A percentile compares a stretch with the other conserved stretches of the same genome.
These are phyloP conservation scores for Pocillopora verrucosa DNA, from an alignment of 64 coral and sea anemone species.

Conservation along the genomic window DNA sequence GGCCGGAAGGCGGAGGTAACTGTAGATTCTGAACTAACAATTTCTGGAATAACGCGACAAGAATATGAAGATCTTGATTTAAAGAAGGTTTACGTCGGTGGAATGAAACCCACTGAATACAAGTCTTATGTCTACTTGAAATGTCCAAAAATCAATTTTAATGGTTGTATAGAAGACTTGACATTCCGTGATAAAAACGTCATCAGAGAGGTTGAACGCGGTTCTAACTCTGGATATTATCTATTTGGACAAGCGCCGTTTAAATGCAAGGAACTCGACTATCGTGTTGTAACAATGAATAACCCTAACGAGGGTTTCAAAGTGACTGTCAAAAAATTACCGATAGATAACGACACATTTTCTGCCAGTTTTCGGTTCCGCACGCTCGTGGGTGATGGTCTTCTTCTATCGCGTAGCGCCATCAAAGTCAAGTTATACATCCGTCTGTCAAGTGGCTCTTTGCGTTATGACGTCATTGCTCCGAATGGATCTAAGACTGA, in stretches of 20 bases:
- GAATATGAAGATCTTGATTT: slow-evolving; percentile 36
- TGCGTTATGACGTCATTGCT: slow-evolving; percentile 46
- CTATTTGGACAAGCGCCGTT: slow-evolving; percentile 34
- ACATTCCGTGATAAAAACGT: slow-evolving; percentile 44
- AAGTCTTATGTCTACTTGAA: background rate
- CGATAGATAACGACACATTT: slow-evolving; percentile 58
- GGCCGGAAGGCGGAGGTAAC: background rate
- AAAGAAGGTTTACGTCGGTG: slow-evolving; percentile 36
- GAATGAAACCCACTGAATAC: background rate
- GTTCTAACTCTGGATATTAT: background rate
- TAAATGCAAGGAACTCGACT: slow-evolving; percentile 53
- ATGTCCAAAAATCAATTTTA: background rate
- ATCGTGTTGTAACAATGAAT: slow-evolving; percentile 48
- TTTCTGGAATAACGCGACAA: slow-evolving; percentile 7
- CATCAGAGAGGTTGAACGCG: background rate
- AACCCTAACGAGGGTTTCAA: slow-evolving; percentile 48
- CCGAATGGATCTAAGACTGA: slow-evolving; percentile 49
- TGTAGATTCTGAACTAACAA: background rate
- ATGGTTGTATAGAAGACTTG: slow-evolving; percentile 37
- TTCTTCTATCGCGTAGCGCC: slow-evolving; percentile 56
- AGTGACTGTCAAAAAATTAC: slow-evolving; percentile 51
- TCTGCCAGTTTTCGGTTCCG: slow-evolving; percentile 76
- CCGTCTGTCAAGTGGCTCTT: slow-evolving; percentile 46
- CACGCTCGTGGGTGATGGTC: slow-evolving; percentile 53
- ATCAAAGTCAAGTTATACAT: slow-evolving; percentile 51